Conservation (phyloP, 2,113 vertebrate species). For the Arvicanthis niloticus region DNA sequence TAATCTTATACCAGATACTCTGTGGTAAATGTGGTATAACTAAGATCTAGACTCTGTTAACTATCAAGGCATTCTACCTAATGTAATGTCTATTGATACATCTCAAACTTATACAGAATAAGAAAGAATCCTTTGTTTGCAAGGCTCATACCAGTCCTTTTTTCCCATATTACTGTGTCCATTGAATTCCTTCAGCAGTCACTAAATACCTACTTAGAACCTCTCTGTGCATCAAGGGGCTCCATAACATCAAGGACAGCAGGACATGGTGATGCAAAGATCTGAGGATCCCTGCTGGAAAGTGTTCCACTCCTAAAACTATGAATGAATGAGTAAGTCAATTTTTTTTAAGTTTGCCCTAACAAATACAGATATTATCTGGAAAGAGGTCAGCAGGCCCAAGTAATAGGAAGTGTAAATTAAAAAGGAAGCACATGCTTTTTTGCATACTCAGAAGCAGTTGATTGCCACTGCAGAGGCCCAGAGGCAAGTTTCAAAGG, state of each 20-base stretch:
- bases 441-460: background rate
- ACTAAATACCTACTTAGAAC: background rate
- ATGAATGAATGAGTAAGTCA: conserved; percentile 45
- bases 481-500: background rate
- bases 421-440: background rate
- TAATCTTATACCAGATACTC: background rate
- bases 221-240: background rate
- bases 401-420: conserved; percentile 29
- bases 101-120: background rate
- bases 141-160: background rate
- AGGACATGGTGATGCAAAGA: background rate
- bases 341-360: conserved; percentile 23
- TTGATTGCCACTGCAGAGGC: background rate
- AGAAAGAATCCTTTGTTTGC: background rate
- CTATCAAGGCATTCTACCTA: background rate
- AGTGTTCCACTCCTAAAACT: background rate
- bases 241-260: background rate
- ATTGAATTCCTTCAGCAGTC: background rate
- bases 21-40: background rate
- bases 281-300: background rate
- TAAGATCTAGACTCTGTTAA: background rate
- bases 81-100: background rate
- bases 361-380: conserved; percentile 50
- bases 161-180: background rate
- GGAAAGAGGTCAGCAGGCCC: conserved; percentile 44